Percentiles rank a stretch among this genome's conserved stretches.
Evolutionary conservation across 1,140 invertebrate species (phyloP).

Genomic region (Sitobion miscanthi): DNA sequence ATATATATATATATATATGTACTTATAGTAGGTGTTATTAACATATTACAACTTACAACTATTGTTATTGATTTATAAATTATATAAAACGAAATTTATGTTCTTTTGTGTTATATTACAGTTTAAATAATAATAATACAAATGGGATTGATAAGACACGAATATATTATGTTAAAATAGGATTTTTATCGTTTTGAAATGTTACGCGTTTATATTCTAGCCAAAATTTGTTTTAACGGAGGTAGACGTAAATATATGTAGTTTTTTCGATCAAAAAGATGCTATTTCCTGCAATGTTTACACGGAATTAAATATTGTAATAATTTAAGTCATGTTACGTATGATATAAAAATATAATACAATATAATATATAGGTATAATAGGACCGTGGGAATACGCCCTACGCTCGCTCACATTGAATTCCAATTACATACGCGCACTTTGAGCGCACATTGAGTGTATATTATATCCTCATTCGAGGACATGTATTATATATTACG

Average conservation of each 20-base stretch:
- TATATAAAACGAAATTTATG: neutral
- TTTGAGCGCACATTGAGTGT: neutral
- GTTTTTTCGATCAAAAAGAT: neutral
- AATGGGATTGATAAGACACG: too few relatives aligned
- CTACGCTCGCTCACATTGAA: neutral
- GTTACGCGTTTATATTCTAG: neutral
- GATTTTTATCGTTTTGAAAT: neutral
- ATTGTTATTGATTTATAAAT: neutral
- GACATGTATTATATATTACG: neutral
- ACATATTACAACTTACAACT: too few relatives aligned
- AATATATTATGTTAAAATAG: neutral
- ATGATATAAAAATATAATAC: neutral
- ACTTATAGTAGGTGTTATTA: neutral
- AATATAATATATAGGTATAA: neutral
- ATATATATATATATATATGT: too few relatives aligned
- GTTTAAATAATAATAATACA: too few relatives aligned
- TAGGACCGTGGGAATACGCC: neutral
- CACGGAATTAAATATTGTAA: neutral
- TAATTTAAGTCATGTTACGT: neutral
- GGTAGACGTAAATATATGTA: too few relatives aligned
- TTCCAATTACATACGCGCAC: neutral
- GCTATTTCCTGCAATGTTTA: neutral
- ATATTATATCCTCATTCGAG: neutral
- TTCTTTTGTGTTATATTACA: neutral
- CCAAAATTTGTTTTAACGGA: neutral